A percentile compares a stretch with the other conserved stretches of the same genome.
phyloP scores from a whole-genome alignment of 2,888 invertebrate species.

The Nephrotoma guestfalica region DNA sequence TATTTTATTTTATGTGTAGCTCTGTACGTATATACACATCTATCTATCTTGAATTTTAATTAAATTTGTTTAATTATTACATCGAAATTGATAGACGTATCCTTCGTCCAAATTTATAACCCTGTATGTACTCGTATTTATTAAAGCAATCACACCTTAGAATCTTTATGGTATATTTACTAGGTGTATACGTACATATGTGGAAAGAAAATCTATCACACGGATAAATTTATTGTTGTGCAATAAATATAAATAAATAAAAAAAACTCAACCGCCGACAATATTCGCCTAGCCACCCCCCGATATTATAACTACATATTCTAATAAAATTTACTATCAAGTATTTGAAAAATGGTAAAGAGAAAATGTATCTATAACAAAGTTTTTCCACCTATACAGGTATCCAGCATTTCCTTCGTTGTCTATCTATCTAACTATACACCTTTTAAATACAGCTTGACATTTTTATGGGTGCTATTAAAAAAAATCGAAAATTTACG shows the following conservation, averaged over 20 bases:
- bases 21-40: not conserved
- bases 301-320: not conserved
- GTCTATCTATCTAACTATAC: not conserved
- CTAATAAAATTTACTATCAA: not conserved
- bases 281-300: not conserved
- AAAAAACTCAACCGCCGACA: not conserved
- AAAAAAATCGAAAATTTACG: not conserved
- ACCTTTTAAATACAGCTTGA: not conserved
- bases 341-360: not conserved
- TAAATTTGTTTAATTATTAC: not conserved
- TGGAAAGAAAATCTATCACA: not conserved
- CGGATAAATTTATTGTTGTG: not conserved
- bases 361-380: not conserved
- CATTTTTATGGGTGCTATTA: not conserved
- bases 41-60: not conserved
- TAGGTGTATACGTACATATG: not conserved
- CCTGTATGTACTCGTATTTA: not conserved
- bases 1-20: not conserved
- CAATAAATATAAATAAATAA: not conserved
- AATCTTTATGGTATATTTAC: not conserved
- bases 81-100: not conserved
- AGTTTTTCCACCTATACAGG: not conserved
- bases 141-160: not conserved
- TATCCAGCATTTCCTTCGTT: not conserved
- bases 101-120: not conserved